Percentiles rank a stretch among this genome's conserved stretches.
Conservation (phyloP, 2,888 invertebrate genomes). For the Graphium colonna region DNA sequence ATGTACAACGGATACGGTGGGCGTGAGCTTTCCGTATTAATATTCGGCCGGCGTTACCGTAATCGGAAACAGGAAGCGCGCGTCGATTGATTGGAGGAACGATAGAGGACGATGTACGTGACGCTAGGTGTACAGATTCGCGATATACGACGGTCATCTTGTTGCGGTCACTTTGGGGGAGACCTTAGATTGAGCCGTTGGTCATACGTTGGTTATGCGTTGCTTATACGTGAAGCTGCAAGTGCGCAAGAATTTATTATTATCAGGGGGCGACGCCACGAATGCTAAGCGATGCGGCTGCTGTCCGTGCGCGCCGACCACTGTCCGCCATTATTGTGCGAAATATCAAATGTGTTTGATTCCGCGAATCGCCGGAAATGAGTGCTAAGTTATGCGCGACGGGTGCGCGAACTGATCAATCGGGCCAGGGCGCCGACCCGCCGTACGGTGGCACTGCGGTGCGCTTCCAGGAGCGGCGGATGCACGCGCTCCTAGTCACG, state of each 20-base stretch:
- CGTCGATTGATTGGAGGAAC: conserved; percentile 41
- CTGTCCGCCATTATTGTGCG: conserved; percentile 43
- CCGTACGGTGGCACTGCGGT: too few species aligned
- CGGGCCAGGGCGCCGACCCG: conserved; percentile 45
- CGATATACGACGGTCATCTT: background rate
- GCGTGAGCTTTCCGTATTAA: conserved; percentile 40
- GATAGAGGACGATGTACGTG: conserved; percentile 24
- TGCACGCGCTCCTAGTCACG: conserved; percentile 20
- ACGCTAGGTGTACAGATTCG: background rate
- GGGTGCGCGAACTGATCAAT: conserved; percentile 68
- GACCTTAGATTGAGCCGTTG: too few species aligned
- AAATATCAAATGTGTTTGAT: conserved; percentile 51
- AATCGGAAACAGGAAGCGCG: conserved; percentile 64
- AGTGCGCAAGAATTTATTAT: conserved; percentile 78
- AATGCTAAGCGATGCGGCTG: conserved; percentile 63
- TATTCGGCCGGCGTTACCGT: conserved; percentile 35
- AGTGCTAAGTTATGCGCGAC: conserved; percentile 65
- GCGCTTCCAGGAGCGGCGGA: conserved; percentile 44
- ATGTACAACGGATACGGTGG: conserved; percentile 1
- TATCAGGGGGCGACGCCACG: conserved; percentile 57
- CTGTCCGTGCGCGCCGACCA: conserved; percentile 53
- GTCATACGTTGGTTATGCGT: too few species aligned
- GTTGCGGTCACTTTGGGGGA: too few species aligned
- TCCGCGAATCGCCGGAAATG: conserved; percentile 72
- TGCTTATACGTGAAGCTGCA: too few species aligned